phyloP scores from a whole-genome alignment of 92 coral and sea anemone species.

The Nematostella vectensis region DNA sequence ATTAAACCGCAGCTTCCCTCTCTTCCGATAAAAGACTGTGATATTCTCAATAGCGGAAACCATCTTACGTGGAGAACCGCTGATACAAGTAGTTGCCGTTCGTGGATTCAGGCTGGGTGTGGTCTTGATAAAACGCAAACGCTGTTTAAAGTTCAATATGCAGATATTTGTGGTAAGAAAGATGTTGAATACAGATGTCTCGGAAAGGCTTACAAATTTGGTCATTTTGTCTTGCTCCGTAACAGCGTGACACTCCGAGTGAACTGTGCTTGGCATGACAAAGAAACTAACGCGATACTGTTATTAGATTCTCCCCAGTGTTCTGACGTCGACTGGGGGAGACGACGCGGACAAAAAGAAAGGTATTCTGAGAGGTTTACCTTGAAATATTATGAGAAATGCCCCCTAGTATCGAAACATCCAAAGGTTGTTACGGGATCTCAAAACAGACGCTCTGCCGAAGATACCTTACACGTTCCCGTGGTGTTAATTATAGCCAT shows the following conservation, averaged over 20 bases:
- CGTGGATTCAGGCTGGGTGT: conserved; percentile 54
- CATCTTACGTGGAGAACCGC: conserved; percentile 26
- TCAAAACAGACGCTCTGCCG: too few relatives aligned
- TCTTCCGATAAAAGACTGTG: conserved; percentile 23
- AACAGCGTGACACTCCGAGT: conserved; percentile 18
- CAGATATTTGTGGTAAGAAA: conserved; percentile 30
- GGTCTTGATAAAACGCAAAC: neutral
- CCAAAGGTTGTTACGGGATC: conserved; percentile 7
- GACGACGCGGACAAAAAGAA: conserved; percentile 10
- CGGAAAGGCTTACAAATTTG: conserved; percentile 52
- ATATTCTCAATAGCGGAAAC: conserved; percentile 35
- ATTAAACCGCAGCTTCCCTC: conserved; percentile 9
- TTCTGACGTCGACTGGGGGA: conserved; percentile 68
- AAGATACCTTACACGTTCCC: too few relatives aligned
- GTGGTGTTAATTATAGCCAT: too few relatives aligned
- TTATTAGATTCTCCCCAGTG: conserved; percentile 61
- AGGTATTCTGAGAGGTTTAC: conserved; percentile 44
- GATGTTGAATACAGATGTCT: conserved; percentile 31
- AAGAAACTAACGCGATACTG: conserved; percentile 29
- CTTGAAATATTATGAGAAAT: conserved; percentile 41
- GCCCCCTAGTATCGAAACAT: conserved; percentile 22
- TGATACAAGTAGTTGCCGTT: conserved; percentile 18
- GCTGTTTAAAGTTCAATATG: too few relatives aligned
- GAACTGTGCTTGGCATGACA: conserved; percentile 56
- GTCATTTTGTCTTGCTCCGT: conserved; percentile 47